These are phyloP conservation scores for Cetoscarus ocellatus DNA, from an alignment of 2,797 vertebrate genomes.

Conservation along the genomic window DNA sequence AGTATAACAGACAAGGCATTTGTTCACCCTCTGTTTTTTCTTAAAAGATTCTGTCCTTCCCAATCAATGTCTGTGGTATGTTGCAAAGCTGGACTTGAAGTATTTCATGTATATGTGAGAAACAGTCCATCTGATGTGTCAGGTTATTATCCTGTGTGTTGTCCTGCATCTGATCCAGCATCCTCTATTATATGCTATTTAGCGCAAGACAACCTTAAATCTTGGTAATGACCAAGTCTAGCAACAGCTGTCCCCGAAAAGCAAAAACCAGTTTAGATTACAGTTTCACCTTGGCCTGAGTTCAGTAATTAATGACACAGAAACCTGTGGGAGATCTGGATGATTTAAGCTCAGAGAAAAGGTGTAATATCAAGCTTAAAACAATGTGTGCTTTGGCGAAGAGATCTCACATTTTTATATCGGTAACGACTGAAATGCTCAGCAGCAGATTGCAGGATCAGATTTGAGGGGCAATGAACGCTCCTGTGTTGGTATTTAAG, in stretches of 20 bases:
- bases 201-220: neutral
- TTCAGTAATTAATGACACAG: constrained; percentile 14
- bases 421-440: neutral
- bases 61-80: too few species aligned
- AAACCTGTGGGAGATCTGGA: constrained; percentile 16
- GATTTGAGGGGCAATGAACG: constrained; percentile 16
- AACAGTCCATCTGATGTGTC: too few species aligned
- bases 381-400: neutral
- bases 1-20: too few species aligned
- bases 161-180: too few species aligned
- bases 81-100: too few species aligned
- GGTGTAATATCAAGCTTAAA: constrained; percentile 32
- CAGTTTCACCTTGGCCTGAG: constrained; percentile 8
- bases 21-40: too few species aligned
- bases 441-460: constrained; percentile 14
- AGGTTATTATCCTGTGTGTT: too few species aligned
- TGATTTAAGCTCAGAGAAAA: constrained; percentile 20
- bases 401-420: constrained; percentile 1
- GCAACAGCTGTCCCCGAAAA: neutral
- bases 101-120: too few species aligned
- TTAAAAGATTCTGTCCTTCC: too few species aligned
- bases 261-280: constrained; percentile 8
- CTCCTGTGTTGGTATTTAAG: constrained; percentile 13
- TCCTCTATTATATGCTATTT: too few species aligned
- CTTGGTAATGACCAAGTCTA: neutral